Conservation (phyloP, 2,113 vertebrate genomes). For the Micromys minutus region DNA sequence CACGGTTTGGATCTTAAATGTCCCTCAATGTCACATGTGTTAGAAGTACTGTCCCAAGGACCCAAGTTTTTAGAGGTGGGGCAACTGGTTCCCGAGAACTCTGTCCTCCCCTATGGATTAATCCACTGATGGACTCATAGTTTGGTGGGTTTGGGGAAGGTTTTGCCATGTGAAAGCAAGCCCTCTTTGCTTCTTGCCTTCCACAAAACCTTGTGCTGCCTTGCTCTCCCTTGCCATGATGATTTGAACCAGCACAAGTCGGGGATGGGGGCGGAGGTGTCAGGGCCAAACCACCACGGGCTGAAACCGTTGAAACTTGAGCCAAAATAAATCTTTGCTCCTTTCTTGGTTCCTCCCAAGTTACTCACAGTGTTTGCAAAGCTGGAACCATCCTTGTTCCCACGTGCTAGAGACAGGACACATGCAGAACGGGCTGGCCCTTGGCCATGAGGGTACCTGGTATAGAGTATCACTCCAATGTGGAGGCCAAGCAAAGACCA, state of each 20-base stretch:
- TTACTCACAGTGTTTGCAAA: neutral
- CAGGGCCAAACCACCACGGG: neutral
- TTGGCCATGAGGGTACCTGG: neutral
- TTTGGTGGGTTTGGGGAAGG: neutral
- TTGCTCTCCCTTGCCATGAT: neutral
- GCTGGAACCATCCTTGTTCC: neutral
- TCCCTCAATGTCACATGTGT: neutral
- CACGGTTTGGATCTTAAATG: conserved; percentile 33
- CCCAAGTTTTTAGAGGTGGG: neutral
- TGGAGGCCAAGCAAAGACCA: neutral
- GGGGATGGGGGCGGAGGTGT: neutral
- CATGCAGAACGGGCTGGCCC: neutral
- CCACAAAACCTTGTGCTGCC: neutral
- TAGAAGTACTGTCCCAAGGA: neutral
- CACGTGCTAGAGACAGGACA: neutral
- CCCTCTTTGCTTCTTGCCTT: neutral
- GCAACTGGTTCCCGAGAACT: neutral
- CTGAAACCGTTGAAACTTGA: conserved; percentile 22
- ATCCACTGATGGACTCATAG: neutral
- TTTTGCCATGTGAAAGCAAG: neutral
- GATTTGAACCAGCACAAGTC: neutral
- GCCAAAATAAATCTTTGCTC: conserved; percentile 38
- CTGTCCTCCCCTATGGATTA: neutral
- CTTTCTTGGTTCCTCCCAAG: neutral
- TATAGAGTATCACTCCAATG: neutral